A percentile compares a stretch with the other conserved stretches of the same genome.
These are phyloP conservation scores for Drosophila nebulosa DNA, from an alignment of 1,140 invertebrate species.

Conservation along the genomic window DNA sequence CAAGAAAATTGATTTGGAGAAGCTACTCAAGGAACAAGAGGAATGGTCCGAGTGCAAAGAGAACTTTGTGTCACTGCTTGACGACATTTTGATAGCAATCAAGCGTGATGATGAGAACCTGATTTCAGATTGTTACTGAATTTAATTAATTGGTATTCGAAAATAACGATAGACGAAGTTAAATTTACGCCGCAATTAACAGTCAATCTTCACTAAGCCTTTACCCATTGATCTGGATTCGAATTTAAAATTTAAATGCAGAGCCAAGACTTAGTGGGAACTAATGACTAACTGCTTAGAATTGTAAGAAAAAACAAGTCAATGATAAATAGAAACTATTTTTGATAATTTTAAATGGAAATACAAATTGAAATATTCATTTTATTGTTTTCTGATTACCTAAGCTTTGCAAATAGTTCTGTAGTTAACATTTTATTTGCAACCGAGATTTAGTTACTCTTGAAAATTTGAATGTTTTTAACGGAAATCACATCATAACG, in stretches of 20 bases:
- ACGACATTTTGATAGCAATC: conserved; percentile 85
- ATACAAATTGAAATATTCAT: background rate
- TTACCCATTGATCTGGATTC: too few relatives aligned
- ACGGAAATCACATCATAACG: too few relatives aligned
- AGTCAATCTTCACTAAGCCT: background rate
- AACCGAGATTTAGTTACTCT: too few relatives aligned
- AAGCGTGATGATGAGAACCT: conserved; percentile 82
- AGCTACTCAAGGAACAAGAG: conserved; percentile 82
- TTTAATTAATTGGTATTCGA: background rate
- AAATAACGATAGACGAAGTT: background rate
- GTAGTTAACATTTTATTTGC: too few relatives aligned
- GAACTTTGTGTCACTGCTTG: conserved; percentile 84
- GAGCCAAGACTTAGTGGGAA: background rate
- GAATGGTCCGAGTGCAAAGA: conserved; percentile 84
- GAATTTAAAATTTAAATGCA: background rate
- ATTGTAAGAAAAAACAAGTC: background rate
- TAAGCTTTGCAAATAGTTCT: too few relatives aligned
- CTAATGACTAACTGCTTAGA: conserved; percentile 1
- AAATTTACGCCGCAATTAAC: background rate
- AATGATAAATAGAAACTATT: background rate
- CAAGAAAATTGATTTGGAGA: conserved; percentile 82
- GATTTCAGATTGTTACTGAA: conserved; percentile 86
- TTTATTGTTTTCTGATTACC: background rate
- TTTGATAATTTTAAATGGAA: background rate
- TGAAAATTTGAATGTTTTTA: too few relatives aligned